phyloP scores from a whole-genome alignment of 2,888 invertebrate species.

The Dastarcus helophoroides region DNA sequence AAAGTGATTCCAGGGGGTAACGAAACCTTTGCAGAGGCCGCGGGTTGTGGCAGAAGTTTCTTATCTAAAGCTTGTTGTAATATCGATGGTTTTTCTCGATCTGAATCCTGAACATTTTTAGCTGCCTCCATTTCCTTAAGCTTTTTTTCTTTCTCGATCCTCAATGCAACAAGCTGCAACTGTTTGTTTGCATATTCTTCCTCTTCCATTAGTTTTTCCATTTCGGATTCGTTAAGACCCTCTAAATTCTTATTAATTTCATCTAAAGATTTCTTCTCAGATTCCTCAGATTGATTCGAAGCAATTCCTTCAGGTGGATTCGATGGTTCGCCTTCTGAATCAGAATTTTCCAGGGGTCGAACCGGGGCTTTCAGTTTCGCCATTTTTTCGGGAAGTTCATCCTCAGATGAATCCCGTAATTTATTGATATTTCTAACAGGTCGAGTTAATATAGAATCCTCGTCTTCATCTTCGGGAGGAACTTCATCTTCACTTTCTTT shows the following conservation, averaged over 20 bases:
- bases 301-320: constrained; percentile 1
- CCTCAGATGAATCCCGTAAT: constrained; percentile 7
- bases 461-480: constrained; percentile 7
- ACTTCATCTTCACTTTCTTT: constrained; percentile 33
- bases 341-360: background rate
- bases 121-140: constrained; percentile 42
- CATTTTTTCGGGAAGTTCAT: constrained; percentile 3
- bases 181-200: constrained; percentile 48
- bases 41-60: too few species aligned
- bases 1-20: too few species aligned
- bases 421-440: constrained; percentile 2
- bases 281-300: background rate
- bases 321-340: constrained; percentile 3
- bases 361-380: constrained; percentile 13
- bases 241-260: constrained; percentile 33
- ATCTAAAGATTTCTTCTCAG: constrained; percentile 34
- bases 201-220: constrained; percentile 46
- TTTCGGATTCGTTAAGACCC: constrained; percentile 37
- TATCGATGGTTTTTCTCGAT: too few species aligned
- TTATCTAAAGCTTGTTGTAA: too few species aligned
- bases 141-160: constrained; percentile 45
- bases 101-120: too few species aligned
- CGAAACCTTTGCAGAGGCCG: too few species aligned
- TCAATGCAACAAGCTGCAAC: constrained; percentile 37
- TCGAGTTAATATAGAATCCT: constrained; percentile 6